Evolutionary conservation across 2,113 vertebrate species (phyloP).

Genomic region (Brachyhypopomus gauderio): DNA sequence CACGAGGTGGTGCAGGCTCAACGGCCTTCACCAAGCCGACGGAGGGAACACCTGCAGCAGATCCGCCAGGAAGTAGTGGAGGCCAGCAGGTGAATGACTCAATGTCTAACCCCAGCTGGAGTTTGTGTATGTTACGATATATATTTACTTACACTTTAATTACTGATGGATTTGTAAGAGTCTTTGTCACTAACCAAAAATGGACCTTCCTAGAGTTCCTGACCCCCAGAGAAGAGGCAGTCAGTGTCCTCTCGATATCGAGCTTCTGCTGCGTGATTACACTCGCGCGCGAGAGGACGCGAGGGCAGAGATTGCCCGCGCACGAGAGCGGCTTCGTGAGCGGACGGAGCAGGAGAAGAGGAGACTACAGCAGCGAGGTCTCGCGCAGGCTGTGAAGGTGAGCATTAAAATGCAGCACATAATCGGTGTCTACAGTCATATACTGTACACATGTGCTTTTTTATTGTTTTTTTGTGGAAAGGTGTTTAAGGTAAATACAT

Average conservation of each 20-base stretch:
- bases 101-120: too few species aligned
- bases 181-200: not conserved
- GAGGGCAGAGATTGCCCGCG: slow-evolving; percentile 86
- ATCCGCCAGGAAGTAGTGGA: slow-evolving; percentile 82
- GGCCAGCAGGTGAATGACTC: slow-evolving; percentile 76
- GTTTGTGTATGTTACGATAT: too few species aligned
- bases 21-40: slow-evolving; percentile 71
- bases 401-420: slow-evolving; percentile 12
- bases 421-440: not conserved
- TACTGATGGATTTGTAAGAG: not conserved
- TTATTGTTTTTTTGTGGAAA: too few species aligned
- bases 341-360: slow-evolving; percentile 86
- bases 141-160: not conserved
- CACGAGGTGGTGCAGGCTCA: slow-evolving; percentile 54
- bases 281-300: slow-evolving; percentile 87
- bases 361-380: slow-evolving; percentile 81
- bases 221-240: slow-evolving; percentile 64
- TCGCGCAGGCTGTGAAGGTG: slow-evolving; percentile 80
- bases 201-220: slow-evolving; percentile 68
- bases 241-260: slow-evolving; percentile 82
- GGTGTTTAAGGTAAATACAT: too few species aligned
- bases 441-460: too few species aligned
- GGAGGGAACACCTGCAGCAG: slow-evolving; percentile 80
- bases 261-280: slow-evolving; percentile 85
- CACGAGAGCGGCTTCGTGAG: slow-evolving; percentile 82